Percentiles rank a stretch among this genome's conserved stretches.
phyloP scores from a whole-genome alignment of 2,113 vertebrate species.

The Miniopterus natalensis region DNA sequence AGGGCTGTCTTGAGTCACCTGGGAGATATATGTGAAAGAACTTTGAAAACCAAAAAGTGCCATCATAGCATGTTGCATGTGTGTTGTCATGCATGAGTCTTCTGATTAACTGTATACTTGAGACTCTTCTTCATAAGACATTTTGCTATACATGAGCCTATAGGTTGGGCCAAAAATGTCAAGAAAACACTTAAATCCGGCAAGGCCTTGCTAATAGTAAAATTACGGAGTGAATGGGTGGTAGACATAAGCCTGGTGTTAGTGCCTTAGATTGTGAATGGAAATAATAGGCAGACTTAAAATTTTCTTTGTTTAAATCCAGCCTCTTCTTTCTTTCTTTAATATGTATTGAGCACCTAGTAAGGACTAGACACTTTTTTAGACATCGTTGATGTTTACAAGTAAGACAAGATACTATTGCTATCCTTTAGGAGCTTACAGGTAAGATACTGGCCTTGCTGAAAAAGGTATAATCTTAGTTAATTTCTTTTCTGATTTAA shows the following conservation, averaged over 20 bases:
- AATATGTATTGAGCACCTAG: background rate
- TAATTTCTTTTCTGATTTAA: background rate
- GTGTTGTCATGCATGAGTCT: background rate
- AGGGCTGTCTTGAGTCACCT: background rate
- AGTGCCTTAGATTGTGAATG: background rate
- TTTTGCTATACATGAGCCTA: background rate
- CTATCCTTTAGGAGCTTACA: background rate
- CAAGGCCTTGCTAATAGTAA: background rate
- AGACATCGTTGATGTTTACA: background rate
- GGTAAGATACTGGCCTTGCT: background rate
- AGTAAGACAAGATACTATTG: background rate
- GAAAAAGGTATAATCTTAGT: background rate
- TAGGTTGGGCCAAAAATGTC: background rate
- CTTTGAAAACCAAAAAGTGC: background rate
- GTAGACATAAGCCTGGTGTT: background rate
- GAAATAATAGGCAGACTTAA: background rate
- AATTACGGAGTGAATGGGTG: background rate
- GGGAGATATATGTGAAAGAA: background rate
- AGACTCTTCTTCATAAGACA: background rate
- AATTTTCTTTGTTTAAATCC: background rate
- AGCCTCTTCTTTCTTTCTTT: background rate
- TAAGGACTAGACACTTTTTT: background rate
- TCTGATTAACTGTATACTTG: conserved; percentile 35
- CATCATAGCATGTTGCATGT: background rate
- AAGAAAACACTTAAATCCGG: background rate